These are phyloP conservation scores for Enhydra lutris DNA, from an alignment of 2,113 vertebrate genomes.

Conservation along the genomic window DNA sequence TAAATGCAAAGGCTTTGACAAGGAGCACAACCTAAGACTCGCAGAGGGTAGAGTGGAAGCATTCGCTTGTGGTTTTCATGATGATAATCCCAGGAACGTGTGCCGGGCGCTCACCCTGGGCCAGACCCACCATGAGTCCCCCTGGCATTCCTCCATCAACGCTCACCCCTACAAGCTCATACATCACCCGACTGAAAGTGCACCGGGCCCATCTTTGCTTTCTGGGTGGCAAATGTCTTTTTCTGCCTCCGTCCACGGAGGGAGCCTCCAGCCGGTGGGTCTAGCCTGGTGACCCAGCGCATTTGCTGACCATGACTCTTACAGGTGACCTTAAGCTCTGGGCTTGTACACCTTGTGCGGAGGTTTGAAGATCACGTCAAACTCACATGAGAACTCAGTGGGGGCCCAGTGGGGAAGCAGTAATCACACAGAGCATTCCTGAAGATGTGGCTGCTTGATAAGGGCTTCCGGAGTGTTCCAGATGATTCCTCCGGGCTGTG, in stretches of 20 bases:
- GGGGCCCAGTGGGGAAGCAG: rapidly evolving
- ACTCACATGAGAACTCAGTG: rapidly evolving
- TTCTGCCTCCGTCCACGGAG: neutral
- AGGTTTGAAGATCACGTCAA: neutral
- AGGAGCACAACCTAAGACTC: rapidly evolving
- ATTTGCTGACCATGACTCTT: rapidly evolving
- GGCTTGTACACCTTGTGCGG: rapidly evolving
- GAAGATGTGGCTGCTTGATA: rapidly evolving
- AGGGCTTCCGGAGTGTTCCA: neutral
- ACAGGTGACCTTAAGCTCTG: rapidly evolving
- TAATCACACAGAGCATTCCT: rapidly evolving
- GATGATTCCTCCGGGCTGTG: rapidly evolving
- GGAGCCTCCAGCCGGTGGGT: rapidly evolving
- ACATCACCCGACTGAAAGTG: rapidly evolving
- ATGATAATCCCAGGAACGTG: rapidly evolving
- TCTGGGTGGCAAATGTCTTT: neutral
- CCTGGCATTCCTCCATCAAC: rapidly evolving
- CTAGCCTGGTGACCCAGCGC: rapidly evolving
- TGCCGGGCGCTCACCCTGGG: rapidly evolving
- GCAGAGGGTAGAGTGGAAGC: rapidly evolving
- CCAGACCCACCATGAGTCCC: rapidly evolving
- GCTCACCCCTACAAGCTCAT: rapidly evolving
- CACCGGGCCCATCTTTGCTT: neutral
- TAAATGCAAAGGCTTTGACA: neutral
- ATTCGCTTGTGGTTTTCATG: rapidly evolving